phyloP scores from a whole-genome alignment of 1,140 invertebrate genomes.

The Limonius californicus region DNA sequence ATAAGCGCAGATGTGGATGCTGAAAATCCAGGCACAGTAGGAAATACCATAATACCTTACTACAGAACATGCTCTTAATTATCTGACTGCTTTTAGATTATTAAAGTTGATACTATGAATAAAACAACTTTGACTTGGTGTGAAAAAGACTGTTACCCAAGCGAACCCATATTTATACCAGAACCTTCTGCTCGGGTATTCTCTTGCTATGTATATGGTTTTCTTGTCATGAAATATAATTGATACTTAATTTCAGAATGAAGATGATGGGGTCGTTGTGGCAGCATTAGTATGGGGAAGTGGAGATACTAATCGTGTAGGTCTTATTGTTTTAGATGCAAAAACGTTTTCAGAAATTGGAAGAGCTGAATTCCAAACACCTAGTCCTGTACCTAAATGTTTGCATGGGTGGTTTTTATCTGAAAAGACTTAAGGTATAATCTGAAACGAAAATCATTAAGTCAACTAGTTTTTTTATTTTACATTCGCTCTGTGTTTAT shows the following conservation, averaged over 20 bases:
- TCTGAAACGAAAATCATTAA: too few species aligned
- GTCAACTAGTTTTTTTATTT: too few species aligned
- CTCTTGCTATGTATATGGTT: slow-evolving; percentile 32
- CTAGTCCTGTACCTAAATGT: slow-evolving; percentile 72
- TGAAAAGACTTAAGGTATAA: too few species aligned
- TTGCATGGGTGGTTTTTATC: slow-evolving; percentile 74
- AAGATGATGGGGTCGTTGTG: slow-evolving; percentile 73
- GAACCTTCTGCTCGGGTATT: slow-evolving; percentile 46
- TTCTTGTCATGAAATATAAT: slow-evolving; percentile 24
- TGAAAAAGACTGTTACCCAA: slow-evolving; percentile 71
- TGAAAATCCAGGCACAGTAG: too few species aligned
- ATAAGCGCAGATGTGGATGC: too few species aligned
- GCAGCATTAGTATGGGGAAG: slow-evolving; percentile 65
- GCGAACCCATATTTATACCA: slow-evolving; percentile 85
- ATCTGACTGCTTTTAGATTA: slow-evolving; percentile 53
- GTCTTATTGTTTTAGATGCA: slow-evolving; percentile 67
- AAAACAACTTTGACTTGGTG: slow-evolving; percentile 68
- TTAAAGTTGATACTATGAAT: slow-evolving; percentile 70
- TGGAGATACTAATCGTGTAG: slow-evolving; percentile 57
- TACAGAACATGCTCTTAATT: too few species aligned
- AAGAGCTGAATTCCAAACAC: slow-evolving; percentile 62
- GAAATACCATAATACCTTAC: too few species aligned
- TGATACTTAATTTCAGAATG: slow-evolving; percentile 50
- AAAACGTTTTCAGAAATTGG: slow-evolving; percentile 62
- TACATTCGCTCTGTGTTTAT: too few species aligned